Evolutionary conservation across 2,888 invertebrate genomes (phyloP).

Genomic region (Archips crataeganus): DNA sequence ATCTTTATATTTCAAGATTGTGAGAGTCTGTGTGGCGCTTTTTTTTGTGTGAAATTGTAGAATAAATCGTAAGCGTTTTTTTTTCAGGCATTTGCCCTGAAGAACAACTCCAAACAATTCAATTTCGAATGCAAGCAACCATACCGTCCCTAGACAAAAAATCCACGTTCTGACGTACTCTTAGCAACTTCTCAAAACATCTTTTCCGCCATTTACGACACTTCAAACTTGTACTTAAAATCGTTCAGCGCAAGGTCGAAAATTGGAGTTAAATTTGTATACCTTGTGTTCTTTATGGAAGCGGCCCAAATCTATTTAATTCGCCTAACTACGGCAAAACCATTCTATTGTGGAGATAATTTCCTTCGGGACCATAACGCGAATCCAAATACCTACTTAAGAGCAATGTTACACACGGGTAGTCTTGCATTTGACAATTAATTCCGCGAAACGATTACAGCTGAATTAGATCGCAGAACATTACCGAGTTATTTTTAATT

Average conservation of each 20-base stretch:
- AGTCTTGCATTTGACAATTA: constrained; percentile 31
- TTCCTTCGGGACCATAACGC: constrained; percentile 31
- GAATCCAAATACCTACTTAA: constrained; percentile 37
- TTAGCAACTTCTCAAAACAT: not conserved
- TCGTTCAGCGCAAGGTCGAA: not conserved
- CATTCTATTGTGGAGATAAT: constrained; percentile 32
- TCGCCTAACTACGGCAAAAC: constrained; percentile 21
- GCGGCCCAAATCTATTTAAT: constrained; percentile 20
- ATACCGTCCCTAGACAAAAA: constrained; percentile 11
- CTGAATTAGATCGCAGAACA: not conserved
- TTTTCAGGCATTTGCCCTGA: no score
- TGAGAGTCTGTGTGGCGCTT: no score
- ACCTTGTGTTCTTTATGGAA: not conserved
- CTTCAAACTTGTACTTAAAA: not conserved
- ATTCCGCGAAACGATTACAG: constrained; percentile 28
- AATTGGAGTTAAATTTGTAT: not conserved
- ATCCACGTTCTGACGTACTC: not conserved
- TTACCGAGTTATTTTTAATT: no score
- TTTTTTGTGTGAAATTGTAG: no score
- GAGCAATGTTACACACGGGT: constrained; percentile 27
- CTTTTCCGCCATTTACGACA: not conserved
- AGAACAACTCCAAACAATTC: not conserved
- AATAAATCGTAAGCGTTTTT: no score
- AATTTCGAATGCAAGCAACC: not conserved
- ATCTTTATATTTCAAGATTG: no score